These are phyloP conservation scores for Leptopilina boulardi DNA, from an alignment of 1,140 invertebrate species.

Conservation along the genomic window DNA sequence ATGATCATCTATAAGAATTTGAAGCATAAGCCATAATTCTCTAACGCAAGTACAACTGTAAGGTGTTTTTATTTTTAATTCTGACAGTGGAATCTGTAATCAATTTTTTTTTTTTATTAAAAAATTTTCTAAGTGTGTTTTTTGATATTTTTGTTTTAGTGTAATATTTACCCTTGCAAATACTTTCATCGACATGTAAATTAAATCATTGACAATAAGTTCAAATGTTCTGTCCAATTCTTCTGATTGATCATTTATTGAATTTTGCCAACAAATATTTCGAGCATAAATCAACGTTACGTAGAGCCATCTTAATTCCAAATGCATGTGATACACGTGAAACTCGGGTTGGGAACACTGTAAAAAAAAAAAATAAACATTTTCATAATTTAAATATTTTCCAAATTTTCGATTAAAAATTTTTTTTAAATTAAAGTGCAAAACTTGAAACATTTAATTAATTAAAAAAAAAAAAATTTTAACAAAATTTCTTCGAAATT, in stretches of 20 bases:
- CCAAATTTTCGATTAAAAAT: too few species aligned
- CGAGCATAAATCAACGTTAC: slow-evolving; percentile 63
- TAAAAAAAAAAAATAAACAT: too few species aligned
- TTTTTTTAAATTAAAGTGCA: too few species aligned
- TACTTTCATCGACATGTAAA: slow-evolving; percentile 66
- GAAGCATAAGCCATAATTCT: slow-evolving; percentile 74
- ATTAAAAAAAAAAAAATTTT: too few species aligned
- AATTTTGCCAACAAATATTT: slow-evolving; percentile 52
- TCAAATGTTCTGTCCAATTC: slow-evolving; percentile 60
- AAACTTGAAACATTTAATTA: too few species aligned
- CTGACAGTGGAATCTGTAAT: slow-evolving; percentile 62
- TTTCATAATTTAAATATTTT: too few species aligned
- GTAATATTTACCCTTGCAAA: slow-evolving; percentile 65
- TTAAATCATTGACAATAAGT: slow-evolving; percentile 64
- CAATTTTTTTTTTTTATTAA: slow-evolving; percentile 28
- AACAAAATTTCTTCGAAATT: too few species aligned
- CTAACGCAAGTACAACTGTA: slow-evolving; percentile 73
- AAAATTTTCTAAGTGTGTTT: slow-evolving; percentile 17
- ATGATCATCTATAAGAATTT: slow-evolving; percentile 65
- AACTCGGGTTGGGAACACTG: slow-evolving; percentile 72
- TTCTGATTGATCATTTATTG: slow-evolving; percentile 46
- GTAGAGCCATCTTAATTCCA: slow-evolving; percentile 73
- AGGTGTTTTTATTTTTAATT: slow-evolving; percentile 67
- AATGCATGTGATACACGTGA: slow-evolving; percentile 74
- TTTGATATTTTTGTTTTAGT: slow-evolving; percentile 38